These are phyloP conservation scores for Peromyscus melanophrys DNA, from an alignment of 2,797 vertebrate genomes.

Conservation along the genomic window DNA sequence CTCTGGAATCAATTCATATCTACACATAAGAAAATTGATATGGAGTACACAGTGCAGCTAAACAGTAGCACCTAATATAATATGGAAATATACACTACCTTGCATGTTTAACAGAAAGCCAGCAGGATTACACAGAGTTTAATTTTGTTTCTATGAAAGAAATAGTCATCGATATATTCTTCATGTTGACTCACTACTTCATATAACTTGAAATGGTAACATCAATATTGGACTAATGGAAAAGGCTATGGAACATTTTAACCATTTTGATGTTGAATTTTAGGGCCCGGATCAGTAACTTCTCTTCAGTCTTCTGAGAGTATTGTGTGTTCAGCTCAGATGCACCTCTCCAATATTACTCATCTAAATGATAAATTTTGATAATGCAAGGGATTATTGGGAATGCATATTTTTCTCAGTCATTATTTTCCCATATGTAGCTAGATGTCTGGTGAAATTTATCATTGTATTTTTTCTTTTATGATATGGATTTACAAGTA, in stretches of 20 bases:
- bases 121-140: conserved; percentile 6
- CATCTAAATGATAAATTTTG: conserved; percentile 4
- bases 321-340: not conserved
- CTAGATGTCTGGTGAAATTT: conserved; percentile 23
- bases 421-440: not conserved
- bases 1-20: not conserved
- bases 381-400: not conserved
- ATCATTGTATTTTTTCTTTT: conserved; percentile 52
- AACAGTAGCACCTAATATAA: not conserved
- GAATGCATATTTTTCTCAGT: not conserved
- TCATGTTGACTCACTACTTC: not conserved
- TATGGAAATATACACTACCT: not conserved
- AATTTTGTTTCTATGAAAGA: conserved; percentile 37
- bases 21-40: not conserved
- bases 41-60: not conserved
- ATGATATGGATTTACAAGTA: not conserved
- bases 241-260: not conserved
- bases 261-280: not conserved
- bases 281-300: not conserved
- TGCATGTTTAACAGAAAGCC: not conserved
- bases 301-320: not conserved
- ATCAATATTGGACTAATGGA: not conserved
- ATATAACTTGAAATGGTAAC: not conserved
- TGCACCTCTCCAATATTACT: not conserved
- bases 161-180: conserved; percentile 6